Evolutionary conservation across 2,797 vertebrate species (phyloP).

Genomic region (Xiphorhynchus erythropygius): DNA sequence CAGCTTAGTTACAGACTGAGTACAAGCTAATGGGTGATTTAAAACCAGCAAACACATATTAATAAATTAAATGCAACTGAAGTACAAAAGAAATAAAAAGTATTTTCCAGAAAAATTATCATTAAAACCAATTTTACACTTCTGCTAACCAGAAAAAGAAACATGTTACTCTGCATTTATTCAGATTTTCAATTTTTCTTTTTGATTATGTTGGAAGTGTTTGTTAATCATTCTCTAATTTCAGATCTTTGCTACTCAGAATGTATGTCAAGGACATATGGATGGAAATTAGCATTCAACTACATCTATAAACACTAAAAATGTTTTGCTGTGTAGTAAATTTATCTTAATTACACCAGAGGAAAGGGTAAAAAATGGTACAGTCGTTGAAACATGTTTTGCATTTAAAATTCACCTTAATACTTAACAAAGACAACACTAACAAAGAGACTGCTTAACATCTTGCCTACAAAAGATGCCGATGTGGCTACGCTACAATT

Average conservation of each 20-base stretch:
- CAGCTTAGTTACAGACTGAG: neutral
- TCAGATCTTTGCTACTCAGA: conserved; percentile 20
- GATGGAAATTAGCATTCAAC: conserved; percentile 41
- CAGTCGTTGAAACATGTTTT: neutral
- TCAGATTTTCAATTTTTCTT: neutral
- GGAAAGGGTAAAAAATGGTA: neutral
- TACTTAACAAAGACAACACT: neutral
- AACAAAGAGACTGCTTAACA: neutral
- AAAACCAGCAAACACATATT: conserved; percentile 1
- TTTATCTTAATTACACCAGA: conserved; percentile 41
- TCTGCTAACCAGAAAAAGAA: conserved; percentile 1
- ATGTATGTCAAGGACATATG: conserved; percentile 41
- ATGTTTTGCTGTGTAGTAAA: conserved; percentile 13
- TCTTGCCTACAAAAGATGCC: neutral
- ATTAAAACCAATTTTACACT: neutral
- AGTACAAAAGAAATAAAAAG: neutral
- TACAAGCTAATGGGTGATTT: neutral
- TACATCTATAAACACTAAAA: conserved; percentile 48
- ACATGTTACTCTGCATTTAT: neutral
- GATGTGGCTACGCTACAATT: neutral
- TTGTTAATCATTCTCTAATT: conserved; percentile 38
- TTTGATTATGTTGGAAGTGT: neutral
- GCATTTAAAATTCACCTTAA: neutral
- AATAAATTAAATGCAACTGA: neutral
- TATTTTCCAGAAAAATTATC: neutral